Conservation (phyloP, 2,113 vertebrate genomes). For the Peucedramus taeniatus region DNA sequence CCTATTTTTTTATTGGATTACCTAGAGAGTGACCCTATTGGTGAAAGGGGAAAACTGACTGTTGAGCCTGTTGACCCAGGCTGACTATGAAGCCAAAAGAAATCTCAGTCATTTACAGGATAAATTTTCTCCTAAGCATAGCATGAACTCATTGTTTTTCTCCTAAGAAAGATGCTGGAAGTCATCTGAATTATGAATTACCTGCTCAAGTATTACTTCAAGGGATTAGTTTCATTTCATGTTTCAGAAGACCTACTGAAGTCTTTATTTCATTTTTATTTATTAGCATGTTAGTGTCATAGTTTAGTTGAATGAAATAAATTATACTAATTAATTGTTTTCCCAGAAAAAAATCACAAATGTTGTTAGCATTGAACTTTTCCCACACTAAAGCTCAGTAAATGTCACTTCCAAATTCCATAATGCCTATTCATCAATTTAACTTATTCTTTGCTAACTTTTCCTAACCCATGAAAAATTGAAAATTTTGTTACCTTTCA, state of each 20-base stretch:
- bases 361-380: background rate
- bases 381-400: background rate
- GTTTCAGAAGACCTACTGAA: background rate
- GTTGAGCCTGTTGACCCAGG: background rate
- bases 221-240: background rate
- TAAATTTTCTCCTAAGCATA: background rate
- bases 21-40: fast-evolving
- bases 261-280: background rate
- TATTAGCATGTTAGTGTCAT: background rate
- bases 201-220: background rate
- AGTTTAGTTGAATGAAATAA: background rate
- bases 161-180: background rate
- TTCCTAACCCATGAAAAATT: background rate
- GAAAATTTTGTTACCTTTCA: background rate
- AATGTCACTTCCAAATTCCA: background rate
- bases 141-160: background rate
- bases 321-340: background rate
- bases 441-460: background rate
- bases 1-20: background rate
- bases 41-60: background rate
- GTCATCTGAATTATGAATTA: background rate
- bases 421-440: background rate
- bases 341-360: background rate
- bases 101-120: background rate
- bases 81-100: background rate